phyloP scores from a whole-genome alignment of 2,888 invertebrate genomes.

The Eupithecia tripunctaria region DNA sequence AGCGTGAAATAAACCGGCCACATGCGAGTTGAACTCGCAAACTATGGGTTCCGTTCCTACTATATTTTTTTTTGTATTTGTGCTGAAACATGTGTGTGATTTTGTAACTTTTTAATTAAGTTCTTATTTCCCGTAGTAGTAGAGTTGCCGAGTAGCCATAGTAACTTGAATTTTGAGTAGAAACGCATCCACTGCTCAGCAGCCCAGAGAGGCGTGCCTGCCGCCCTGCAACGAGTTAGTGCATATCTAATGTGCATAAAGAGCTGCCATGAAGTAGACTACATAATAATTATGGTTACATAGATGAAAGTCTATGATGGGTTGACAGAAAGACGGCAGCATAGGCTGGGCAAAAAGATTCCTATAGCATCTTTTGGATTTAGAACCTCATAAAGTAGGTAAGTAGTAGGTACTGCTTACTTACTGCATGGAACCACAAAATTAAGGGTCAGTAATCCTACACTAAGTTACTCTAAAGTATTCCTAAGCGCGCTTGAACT shows the following conservation, averaged over 20 bases:
- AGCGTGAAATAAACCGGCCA: neutral
- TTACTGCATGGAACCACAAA: neutral
- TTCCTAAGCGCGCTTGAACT: slow-evolving; percentile 35
- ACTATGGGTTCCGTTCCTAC: neutral
- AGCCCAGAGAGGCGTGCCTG: too few relatives aligned
- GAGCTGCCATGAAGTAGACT: neutral
- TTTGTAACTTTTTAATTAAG: neutral
- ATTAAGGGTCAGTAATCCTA: slow-evolving; percentile 3
- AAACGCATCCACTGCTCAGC: neutral
- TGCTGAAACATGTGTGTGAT: neutral
- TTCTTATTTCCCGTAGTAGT: neutral
- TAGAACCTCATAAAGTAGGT: neutral
- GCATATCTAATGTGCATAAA: too few relatives aligned
- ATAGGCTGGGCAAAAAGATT: neutral
- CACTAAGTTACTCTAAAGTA: slow-evolving; percentile 29
- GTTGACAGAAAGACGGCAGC: neutral
- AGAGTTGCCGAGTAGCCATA: too few relatives aligned
- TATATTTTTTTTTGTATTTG: neutral
- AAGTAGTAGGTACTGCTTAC: neutral
- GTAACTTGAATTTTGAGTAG: too few relatives aligned
- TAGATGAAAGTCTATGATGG: neutral
- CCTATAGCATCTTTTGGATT: neutral
- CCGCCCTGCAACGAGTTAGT: neutral
- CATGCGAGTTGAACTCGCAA: neutral
- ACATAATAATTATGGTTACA: neutral